phyloP scores from a whole-genome alignment of 2,113 vertebrate species.

The Leptocoma aspasia region DNA sequence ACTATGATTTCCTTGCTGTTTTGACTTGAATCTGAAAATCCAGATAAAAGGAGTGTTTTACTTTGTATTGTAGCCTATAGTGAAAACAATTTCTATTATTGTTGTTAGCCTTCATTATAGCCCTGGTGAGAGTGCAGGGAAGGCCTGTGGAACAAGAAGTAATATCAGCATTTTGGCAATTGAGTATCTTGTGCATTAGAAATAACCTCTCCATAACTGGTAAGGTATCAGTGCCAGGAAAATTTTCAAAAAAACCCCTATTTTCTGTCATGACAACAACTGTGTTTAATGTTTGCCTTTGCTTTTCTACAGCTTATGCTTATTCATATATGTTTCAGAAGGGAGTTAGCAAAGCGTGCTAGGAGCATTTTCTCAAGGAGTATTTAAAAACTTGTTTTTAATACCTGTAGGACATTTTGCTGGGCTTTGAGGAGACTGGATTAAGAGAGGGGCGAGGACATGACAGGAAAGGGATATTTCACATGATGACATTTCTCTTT shows the following conservation, averaged over 20 bases:
- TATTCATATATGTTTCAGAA: background rate
- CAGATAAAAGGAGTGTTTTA: background rate
- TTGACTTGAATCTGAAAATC: background rate
- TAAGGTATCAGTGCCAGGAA: background rate
- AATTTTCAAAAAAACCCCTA: fast-evolving
- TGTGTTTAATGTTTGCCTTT: background rate
- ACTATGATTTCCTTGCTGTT: background rate
- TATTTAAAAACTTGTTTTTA: background rate
- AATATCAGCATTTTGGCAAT: fast-evolving
- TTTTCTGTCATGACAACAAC: background rate
- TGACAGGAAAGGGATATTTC: background rate
- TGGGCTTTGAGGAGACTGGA: background rate
- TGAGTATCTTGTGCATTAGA: background rate
- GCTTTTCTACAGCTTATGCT: background rate
- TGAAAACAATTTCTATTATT: background rate
- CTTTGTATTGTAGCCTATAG: background rate
- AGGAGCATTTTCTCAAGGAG: fast-evolving
- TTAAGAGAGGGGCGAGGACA: background rate
- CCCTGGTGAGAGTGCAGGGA: background rate
- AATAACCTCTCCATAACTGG: background rate
- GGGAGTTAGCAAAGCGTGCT: background rate
- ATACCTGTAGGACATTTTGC: background rate
- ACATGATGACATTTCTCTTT: background rate
- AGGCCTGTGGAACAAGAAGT: background rate
- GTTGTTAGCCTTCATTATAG: background rate